Base-by-base conservation (phyloP, 2,888 invertebrate genomes). In the Phrixothrix hirtus region DNA sequence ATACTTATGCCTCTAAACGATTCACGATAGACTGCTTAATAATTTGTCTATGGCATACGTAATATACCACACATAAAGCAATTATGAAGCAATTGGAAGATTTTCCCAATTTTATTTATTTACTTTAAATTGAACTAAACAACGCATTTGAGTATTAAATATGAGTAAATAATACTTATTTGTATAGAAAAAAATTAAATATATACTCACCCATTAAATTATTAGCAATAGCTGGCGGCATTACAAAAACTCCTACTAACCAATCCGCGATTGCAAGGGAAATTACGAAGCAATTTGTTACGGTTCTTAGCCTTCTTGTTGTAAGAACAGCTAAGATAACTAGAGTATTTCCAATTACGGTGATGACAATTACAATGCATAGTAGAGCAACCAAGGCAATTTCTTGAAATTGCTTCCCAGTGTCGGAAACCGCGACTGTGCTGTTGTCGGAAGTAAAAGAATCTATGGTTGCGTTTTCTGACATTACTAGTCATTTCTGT, bases 261-360 rank as follows among this genome's bases (percentile, higher is more conserved):
- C 95, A 83, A 79, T 97, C 97, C 34, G 96, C 95, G 0, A 89
- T 88, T 0, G 96, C 96, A 71, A 97, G 78, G 42, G 95, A 95
- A 69, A 94, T 93, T 58, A 97, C 95, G 76, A 96, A 95, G 71
- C 94, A 92, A 73, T 97, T 96, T 37, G 95, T 96, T 21, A 95
- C 93, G 0, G 95, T 95, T 59, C 95, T 82, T 58, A 97, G 79
- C 59, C 94, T 82, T 60, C 89, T 84, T 0, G 92, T 91, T 1
- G 92, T 92, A 63, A 92, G 82, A 38, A 95, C 94, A 4, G 95
- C 92, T 12, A 89, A 81, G 61, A 95, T 94, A 46, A 95, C 93
- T 65, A 95, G 79, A 2, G 91, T 89, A 75, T 95, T 95, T 43
- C 95, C 95, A 48, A 91, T 82, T 58, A 88, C 85, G 27, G 88